Conservation (phyloP, 2,888 invertebrate species). For the Andrena camellia region DNA sequence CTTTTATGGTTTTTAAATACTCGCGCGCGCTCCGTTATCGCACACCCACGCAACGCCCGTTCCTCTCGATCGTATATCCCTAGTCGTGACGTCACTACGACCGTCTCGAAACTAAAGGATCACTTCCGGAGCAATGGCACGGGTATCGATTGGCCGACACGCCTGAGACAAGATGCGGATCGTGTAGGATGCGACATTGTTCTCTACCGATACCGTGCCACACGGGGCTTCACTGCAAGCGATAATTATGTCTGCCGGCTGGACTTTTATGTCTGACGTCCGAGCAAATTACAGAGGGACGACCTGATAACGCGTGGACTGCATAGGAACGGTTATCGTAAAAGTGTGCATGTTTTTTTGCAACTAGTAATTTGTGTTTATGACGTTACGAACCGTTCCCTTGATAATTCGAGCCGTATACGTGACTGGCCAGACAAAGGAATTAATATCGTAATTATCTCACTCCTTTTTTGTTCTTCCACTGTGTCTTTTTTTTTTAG, state of each 20-base stretch:
- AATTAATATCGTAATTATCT: neutral
- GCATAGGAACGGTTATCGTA: slow-evolving; percentile 11
- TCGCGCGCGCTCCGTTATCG: slow-evolving; percentile 13
- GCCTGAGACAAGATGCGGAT: slow-evolving; percentile 47
- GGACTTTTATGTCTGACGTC: slow-evolving; percentile 23
- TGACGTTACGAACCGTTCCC: slow-evolving; percentile 19
- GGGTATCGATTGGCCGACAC: slow-evolving; percentile 70
- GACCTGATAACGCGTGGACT: neutral
- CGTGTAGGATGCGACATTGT: slow-evolving; percentile 59
- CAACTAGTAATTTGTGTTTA: slow-evolving; percentile 20
- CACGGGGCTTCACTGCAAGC: neutral
- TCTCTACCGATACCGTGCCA: slow-evolving; percentile 29
- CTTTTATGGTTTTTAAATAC: slow-evolving; percentile 24
- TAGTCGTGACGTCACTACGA: slow-evolving; percentile 60
- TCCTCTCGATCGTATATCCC: slow-evolving; percentile 28
- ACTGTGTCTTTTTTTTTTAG: neutral
- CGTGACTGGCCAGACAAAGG: neutral
- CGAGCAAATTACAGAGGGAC: neutral
- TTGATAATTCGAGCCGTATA: neutral
- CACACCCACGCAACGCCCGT: slow-evolving; percentile 35
- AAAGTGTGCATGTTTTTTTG: slow-evolving; percentile 11
- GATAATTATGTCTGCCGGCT: neutral
- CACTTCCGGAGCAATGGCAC: slow-evolving; percentile 64
- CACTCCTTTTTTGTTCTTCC: neutral
- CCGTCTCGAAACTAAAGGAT: slow-evolving; percentile 59